Conservation (phyloP, 2,797 vertebrate genomes). For the Catharus ustulatus region DNA sequence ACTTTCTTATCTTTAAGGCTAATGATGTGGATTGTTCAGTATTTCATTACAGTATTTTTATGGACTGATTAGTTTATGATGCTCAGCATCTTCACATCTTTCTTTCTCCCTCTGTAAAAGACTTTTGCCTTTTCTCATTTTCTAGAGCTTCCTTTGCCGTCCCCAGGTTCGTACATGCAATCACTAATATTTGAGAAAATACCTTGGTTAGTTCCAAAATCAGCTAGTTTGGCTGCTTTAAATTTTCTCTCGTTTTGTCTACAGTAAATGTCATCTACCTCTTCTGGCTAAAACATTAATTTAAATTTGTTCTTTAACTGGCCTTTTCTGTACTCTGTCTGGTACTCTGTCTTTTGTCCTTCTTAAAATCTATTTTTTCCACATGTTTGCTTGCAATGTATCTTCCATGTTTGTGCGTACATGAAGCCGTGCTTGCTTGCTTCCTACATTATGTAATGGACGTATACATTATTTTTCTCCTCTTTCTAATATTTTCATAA, state of each 20-base stretch:
- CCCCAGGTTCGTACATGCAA: not conserved
- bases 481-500: not conserved
- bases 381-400: not conserved
- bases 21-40: not conserved
- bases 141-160: not conserved
- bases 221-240: not conserved
- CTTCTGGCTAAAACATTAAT: not conserved
- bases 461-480: not conserved
- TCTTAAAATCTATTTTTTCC: not conserved
- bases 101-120: not conserved
- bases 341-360: not conserved
- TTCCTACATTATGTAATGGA: not conserved
- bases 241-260: not conserved
- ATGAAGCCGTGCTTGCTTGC: not conserved
- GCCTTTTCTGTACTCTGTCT: not conserved
- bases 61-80: not conserved
- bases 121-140: not conserved
- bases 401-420: not conserved
- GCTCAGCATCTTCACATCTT: not conserved
- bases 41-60: not conserved
- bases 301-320: not conserved
- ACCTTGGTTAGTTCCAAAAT: not conserved
- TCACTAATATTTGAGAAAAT: not conserved
- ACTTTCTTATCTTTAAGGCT: conserved; percentile 10
- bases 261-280: not conserved